Conservation (phyloP, 2,113 vertebrate genomes). For the Nibea coibor region DNA sequence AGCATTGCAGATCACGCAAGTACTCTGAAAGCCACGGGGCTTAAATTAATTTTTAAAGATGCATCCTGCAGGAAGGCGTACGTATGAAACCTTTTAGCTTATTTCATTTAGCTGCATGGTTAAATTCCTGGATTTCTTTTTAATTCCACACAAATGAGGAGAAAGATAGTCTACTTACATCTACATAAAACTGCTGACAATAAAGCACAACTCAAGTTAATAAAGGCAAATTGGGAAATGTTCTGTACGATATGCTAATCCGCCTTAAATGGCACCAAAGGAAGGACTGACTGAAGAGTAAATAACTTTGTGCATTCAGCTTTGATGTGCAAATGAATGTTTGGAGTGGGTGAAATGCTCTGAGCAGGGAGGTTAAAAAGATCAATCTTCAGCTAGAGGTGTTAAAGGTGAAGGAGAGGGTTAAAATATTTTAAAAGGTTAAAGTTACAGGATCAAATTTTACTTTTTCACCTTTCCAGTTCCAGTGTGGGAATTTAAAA, state of each 20-base stretch:
- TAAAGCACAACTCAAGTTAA: neutral
- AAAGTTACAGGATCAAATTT: neutral
- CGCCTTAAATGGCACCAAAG: neutral
- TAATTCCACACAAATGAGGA: neutral
- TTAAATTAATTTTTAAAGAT: neutral
- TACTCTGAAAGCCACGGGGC: neutral
- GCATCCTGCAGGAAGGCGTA: neutral
- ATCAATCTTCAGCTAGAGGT: conserved; percentile 10
- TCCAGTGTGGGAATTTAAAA: conserved; percentile 23
- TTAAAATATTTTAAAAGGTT: neutral
- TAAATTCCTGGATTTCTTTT: neutral
- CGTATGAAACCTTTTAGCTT: neutral
- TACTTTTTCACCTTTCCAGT: neutral
- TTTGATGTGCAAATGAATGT: conserved; percentile 33
- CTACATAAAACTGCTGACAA: neutral
- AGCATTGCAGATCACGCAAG: neutral
- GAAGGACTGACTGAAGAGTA: neutral
- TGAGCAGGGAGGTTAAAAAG: conserved; percentile 1
- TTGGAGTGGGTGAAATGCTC: conserved; percentile 33
- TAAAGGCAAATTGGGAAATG: neutral
- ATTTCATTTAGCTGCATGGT: neutral
- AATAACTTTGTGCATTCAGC: conserved; percentile 15
- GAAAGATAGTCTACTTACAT: neutral
- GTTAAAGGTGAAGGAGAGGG: neutral
- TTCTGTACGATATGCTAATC: neutral